Percentiles rank a stretch among this genome's conserved stretches.
phyloP scores from a whole-genome alignment of 2,888 invertebrate species.

The Pasiphila rectangulata region DNA sequence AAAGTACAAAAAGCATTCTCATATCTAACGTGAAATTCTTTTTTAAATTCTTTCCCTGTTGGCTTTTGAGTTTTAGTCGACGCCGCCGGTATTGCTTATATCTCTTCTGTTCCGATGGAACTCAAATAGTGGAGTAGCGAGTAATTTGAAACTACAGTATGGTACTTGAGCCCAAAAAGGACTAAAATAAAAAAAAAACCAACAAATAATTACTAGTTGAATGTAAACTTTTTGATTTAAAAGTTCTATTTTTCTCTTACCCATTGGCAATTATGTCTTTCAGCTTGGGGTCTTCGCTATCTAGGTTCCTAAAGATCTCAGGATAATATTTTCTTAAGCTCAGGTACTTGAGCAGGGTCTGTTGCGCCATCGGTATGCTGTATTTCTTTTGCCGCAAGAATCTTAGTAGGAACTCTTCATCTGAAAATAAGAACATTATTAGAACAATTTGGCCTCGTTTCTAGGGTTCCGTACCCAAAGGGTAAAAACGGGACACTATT shows the following conservation, averaged over 20 bases:
- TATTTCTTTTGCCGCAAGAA: slow-evolving; percentile 89
- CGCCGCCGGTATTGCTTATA: too few relatives aligned
- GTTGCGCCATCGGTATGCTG: slow-evolving; percentile 89
- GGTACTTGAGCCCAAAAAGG: too few relatives aligned
- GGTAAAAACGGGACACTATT: too few relatives aligned
- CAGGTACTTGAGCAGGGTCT: slow-evolving; percentile 88
- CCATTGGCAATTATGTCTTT: slow-evolving; percentile 84
- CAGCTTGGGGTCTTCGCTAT: slow-evolving; percentile 82
- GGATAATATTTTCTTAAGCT: slow-evolving; percentile 86
- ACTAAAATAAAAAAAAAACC: too few relatives aligned
- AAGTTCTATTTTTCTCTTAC: slow-evolving; percentile 46
- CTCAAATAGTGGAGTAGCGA: too few relatives aligned
- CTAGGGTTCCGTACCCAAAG: too few relatives aligned
- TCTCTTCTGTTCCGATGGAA: too few relatives aligned
- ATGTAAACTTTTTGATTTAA: too few relatives aligned
- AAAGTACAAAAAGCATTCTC: neutral
- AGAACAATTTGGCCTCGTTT: too few relatives aligned
- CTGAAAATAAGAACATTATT: slow-evolving; percentile 58
- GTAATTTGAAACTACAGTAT: too few relatives aligned
- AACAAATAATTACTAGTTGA: too few relatives aligned
- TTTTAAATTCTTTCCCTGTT: neutral
- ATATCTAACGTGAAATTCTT: neutral
- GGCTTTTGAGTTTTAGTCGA: too few relatives aligned
- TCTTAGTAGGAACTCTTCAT: slow-evolving; percentile 86
- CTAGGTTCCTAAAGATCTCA: slow-evolving; percentile 83